Evolutionary conservation across 2,888 invertebrate genomes (phyloP), one percentile per base, ranked within the genome.

Genomic region (Disparrhopalites patrizii): DNA sequence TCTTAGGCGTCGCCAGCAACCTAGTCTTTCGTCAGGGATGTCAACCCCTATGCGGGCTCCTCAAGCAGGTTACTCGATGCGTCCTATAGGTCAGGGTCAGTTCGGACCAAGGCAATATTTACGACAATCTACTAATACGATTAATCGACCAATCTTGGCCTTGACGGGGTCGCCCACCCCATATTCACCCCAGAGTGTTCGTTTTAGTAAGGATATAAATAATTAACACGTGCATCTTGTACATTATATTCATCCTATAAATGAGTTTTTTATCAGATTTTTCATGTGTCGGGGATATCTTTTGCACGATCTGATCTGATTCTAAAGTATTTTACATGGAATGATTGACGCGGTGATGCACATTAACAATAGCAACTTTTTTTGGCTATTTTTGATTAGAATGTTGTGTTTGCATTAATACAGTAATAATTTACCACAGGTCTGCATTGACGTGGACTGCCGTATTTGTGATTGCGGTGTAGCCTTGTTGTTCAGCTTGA

Each of bases 121-220:
- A 27, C 58, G 71, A 58, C 71, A 69, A 36, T 65, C 68, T 28
- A 67, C 65, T 36, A 72, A 72, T 54, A 51, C 30, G 51, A 65
- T 66, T 55, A 40, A 57, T 27, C 65, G 65, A 50, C 70, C 63
- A 10, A 8, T 40, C 43, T 54, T 63, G 63, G 63, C 63, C 25
- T 30, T 63, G 1, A 52, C 63, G 10, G 52, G 23, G 13, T 54
- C 63, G 20, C 43, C 63, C 25, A 54, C 38, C 15, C 40, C 63
- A 27, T 54, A 54, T 38, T 52, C 63, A 31, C 63, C 63, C 5
- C 52, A 54, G 52, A 63, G 54, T 63, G 63, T 55, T 55, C 54
- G 63, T 54, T 63, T 63, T 63, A 36, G 63, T 63, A 63, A 63
- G 63, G 31, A 33, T 30, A 25, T 47, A 50, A n/a, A n/a, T n/a